These are phyloP conservation scores for Emydocephalus ijimae DNA, from an alignment of 2,113 vertebrate species.

Conservation along the genomic window DNA sequence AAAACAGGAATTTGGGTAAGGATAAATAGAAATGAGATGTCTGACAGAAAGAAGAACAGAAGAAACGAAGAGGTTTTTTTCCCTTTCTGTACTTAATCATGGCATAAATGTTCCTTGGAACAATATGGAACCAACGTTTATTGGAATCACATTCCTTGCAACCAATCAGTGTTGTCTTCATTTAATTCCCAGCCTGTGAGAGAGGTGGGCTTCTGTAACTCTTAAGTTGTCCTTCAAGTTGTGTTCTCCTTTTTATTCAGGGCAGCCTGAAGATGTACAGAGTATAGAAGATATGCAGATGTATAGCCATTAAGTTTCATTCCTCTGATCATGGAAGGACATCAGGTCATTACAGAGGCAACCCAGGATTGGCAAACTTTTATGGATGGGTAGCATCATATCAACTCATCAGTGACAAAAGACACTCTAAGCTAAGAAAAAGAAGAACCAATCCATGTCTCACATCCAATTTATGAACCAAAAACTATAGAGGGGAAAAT, in stretches of 20 bases:
- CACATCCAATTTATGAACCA: not conserved
- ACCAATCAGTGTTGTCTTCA: not conserved
- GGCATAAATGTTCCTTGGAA: not conserved
- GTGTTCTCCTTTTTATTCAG: not conserved
- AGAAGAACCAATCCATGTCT: not conserved
- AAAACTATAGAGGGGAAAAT: not conserved
- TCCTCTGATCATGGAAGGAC: not conserved
- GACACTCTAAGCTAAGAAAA: not conserved
- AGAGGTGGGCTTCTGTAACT: not conserved
- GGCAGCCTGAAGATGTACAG: not conserved
- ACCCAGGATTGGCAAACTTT: not conserved
- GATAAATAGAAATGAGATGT: not conserved
- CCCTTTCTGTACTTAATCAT: not conserved
- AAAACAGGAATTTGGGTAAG: no score
- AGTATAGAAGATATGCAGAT: not conserved
- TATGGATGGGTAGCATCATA: not conserved
- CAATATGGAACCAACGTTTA: not conserved
- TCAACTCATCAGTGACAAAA: not conserved
- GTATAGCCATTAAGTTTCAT: not conserved
- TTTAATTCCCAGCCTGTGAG: not conserved
- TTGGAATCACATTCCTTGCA: not conserved
- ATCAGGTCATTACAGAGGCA: not conserved
- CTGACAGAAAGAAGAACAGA: no score
- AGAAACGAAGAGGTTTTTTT: not conserved
- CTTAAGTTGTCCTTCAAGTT: not conserved